These are phyloP conservation scores for Antheraea assamensis DNA, from an alignment of 2,888 invertebrate genomes.

Conservation along the genomic window DNA sequence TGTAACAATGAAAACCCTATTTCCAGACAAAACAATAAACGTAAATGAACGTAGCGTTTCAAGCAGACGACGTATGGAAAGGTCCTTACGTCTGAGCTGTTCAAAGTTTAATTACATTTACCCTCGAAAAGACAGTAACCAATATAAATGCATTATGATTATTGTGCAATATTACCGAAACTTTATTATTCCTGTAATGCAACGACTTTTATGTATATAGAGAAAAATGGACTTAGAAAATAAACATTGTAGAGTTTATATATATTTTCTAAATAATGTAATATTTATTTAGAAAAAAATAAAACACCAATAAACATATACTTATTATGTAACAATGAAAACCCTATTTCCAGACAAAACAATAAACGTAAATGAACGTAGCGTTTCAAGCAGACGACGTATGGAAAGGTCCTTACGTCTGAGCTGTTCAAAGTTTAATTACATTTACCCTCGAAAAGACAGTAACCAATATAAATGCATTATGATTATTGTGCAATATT, in stretches of 20 bases:
- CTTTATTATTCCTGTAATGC: too few species aligned
- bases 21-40: background rate
- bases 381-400: background rate
- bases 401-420: background rate
- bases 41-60: background rate
- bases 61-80: background rate
- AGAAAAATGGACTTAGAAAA: too few species aligned
- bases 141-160: constrained; percentile 13
- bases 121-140: constrained; percentile 8
- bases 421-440: constrained; percentile 19
- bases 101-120: constrained; percentile 19
- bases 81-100: background rate
- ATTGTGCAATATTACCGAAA: too few species aligned
- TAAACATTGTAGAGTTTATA: too few species aligned
- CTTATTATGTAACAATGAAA: too few species aligned
- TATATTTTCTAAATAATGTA: too few species aligned
- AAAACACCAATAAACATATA: too few species aligned
- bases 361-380: background rate
- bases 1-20: too few species aligned
- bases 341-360: background rate
- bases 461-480: constrained; percentile 9
- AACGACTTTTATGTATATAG: too few species aligned
- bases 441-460: constrained; percentile 9
- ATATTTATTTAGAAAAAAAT: too few species aligned
- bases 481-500: too few species aligned